phyloP scores from a whole-genome alignment of 2,888 invertebrate species.

The Philereme vetulata region DNA sequence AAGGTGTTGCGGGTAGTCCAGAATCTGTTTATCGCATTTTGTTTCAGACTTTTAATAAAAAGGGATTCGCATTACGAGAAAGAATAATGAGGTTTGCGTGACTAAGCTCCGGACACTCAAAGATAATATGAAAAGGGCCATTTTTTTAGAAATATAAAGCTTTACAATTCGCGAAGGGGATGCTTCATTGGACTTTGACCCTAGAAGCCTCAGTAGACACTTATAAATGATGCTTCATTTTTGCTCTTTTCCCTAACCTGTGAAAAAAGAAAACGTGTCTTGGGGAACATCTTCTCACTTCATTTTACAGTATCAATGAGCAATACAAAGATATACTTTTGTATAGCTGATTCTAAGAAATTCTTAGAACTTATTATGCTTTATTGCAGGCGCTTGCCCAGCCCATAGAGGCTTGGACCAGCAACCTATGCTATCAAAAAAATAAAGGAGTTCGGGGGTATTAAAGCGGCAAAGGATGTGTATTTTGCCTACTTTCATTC shows the following conservation, averaged over 20 bases:
- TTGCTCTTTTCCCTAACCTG: conserved; percentile 14
- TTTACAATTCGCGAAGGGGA: conserved; percentile 22
- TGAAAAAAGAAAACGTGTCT: background rate
- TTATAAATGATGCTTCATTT: conserved; percentile 35
- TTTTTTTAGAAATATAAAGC: conserved; percentile 31
- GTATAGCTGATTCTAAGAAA: too few species aligned
- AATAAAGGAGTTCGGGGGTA: too few species aligned
- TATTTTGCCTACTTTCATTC: too few species aligned
- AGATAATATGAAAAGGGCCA: conserved; percentile 32
- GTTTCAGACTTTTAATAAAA: conserved; percentile 31
- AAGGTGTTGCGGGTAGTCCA: background rate
- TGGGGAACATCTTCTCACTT: too few species aligned
- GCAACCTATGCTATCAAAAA: too few species aligned
- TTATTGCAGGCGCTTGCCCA: too few species aligned
- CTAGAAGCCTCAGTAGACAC: conserved; percentile 20
- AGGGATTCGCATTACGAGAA: conserved; percentile 29
- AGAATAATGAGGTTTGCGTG: conserved; percentile 41
- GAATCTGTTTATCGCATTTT: conserved; percentile 19
- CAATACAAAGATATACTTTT: too few species aligned
- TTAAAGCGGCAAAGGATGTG: too few species aligned
- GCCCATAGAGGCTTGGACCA: too few species aligned
- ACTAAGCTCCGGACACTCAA: conserved; percentile 32
- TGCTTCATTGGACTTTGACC: conserved; percentile 39
- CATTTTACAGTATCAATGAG: too few species aligned
- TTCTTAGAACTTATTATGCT: too few species aligned